Conservation (phyloP, 2,888 invertebrate genomes). For the Trissoscelio sp. region DNA sequence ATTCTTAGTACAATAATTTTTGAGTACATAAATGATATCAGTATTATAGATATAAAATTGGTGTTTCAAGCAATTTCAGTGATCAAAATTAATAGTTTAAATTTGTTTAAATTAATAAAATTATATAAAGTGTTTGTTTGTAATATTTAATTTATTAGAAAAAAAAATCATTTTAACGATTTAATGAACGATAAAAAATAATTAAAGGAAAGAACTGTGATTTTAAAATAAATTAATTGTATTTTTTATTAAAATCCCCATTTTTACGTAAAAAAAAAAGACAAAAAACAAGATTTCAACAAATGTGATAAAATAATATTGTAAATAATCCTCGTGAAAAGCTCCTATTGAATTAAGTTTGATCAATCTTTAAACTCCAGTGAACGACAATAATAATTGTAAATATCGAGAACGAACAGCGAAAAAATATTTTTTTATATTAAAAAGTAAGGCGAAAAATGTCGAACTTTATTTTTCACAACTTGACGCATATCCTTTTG, state of each 20-base stretch:
- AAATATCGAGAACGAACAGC: conserved; percentile 22
- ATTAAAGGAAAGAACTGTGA: conserved; percentile 19
- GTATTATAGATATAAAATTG: too few relatives aligned
- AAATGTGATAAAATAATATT: conserved; percentile 37
- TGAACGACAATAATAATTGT: conserved; percentile 21
- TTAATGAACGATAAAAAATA: too few relatives aligned
- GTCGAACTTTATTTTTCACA: conserved; percentile 43
- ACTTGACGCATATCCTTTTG: conserved; percentile 55
- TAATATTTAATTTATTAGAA: too few relatives aligned
- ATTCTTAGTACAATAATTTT: too few relatives aligned
- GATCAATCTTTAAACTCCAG: conserved; percentile 1
- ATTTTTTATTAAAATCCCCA: too few relatives aligned
- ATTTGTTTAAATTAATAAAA: too few relatives aligned
- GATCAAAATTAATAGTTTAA: too few relatives aligned
- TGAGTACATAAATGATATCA: too few relatives aligned
- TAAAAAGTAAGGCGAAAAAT: conserved; percentile 17
- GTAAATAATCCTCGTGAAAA: conserved; percentile 29
- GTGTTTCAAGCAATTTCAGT: too few relatives aligned
- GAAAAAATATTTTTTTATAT: conserved; percentile 34
- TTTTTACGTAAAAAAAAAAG: too few relatives aligned
- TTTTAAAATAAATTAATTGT: conserved; percentile 3
- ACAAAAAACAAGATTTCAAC: too few relatives aligned
- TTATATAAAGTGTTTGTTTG: too few relatives aligned
- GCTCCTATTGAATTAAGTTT: conserved; percentile 6
- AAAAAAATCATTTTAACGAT: not conserved